Evolutionary conservation across 1,140 invertebrate species (phyloP).

Genomic region (Bactericera cockerelli): DNA sequence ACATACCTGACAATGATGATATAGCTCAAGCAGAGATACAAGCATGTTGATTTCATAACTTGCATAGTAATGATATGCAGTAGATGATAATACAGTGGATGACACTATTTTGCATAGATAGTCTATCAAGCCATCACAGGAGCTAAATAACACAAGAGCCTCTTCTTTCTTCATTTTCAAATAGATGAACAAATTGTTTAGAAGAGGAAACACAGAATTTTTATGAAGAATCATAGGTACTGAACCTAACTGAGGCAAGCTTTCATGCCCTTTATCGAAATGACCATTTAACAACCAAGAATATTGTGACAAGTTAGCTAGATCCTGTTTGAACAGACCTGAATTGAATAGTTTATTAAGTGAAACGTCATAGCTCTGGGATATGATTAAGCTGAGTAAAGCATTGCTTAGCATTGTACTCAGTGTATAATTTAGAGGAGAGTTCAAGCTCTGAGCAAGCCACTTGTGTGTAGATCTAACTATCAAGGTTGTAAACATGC

Average conservation of each 20-base stretch:
- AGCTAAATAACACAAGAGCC: neutral
- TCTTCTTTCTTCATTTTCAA: conserved; percentile 15
- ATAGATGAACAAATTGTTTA: conserved; percentile 16
- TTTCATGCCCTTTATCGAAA: conserved; percentile 17
- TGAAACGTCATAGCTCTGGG: neutral
- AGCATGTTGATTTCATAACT: conserved; percentile 20
- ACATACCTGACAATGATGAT: conserved; percentile 17
- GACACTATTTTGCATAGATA: conserved; percentile 16
- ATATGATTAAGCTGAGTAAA: neutral
- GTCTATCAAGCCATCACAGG: conserved; percentile 12
- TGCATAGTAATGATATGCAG: conserved; percentile 20
- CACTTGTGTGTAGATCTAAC: conserved; percentile 24
- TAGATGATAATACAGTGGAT: conserved; percentile 2
- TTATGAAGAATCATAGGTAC: conserved; percentile 18
- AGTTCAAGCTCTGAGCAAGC: conserved; percentile 20
- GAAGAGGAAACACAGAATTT: conserved; percentile 19
- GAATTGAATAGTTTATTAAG: conserved; percentile 10
- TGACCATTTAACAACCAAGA: conserved; percentile 21
- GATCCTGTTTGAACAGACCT: neutral
- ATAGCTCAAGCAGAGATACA: conserved; percentile 16
- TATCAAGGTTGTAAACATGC: conserved; percentile 25
- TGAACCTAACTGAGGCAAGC: conserved; percentile 20
- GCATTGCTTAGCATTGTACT: neutral
- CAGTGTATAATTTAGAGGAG: neutral
- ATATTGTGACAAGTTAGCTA: conserved; percentile 6